These are phyloP conservation scores for Dicerorhinus sumatrensis DNA, from an alignment of 2,113 vertebrate genomes.

Conservation along the genomic window DNA sequence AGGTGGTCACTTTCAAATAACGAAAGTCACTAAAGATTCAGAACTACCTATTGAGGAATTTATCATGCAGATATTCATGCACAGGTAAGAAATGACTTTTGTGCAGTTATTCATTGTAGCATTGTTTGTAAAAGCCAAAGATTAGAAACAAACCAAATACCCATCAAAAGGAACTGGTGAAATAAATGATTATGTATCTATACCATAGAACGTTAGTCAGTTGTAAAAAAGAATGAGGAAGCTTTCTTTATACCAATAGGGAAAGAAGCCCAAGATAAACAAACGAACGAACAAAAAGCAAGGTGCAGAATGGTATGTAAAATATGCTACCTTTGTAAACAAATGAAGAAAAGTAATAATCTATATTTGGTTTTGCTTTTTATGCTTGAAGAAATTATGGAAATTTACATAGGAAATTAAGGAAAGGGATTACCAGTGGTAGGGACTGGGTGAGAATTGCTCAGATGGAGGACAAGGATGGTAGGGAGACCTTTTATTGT, in stretches of 20 bases:
- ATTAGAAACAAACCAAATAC: background rate
- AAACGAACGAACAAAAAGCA: background rate
- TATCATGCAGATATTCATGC: background rate
- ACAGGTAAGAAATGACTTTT: background rate
- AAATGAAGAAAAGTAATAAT: slow-evolving; percentile 45
- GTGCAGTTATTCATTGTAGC: background rate
- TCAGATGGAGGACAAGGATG: background rate
- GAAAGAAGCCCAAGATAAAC: slow-evolving; percentile 5
- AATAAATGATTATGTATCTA: background rate
- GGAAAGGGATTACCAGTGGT: background rate
- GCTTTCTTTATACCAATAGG: background rate
- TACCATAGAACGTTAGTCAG: background rate
- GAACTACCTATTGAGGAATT: background rate
- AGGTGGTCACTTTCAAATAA: background rate
- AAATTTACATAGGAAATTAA: slow-evolving; percentile 19
- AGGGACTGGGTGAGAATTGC: background rate
- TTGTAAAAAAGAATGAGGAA: background rate
- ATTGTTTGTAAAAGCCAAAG: background rate
- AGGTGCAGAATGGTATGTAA: background rate
- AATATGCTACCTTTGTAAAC: slow-evolving; percentile 21
- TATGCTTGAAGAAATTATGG: slow-evolving; percentile 25
- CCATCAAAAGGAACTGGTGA: background rate
- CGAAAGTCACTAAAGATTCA: background rate
- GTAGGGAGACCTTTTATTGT: background rate
- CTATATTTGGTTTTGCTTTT: background rate